phyloP scores from a whole-genome alignment of 1,140 invertebrate genomes.

The Hyposmocoma kahamanoa region DNA sequence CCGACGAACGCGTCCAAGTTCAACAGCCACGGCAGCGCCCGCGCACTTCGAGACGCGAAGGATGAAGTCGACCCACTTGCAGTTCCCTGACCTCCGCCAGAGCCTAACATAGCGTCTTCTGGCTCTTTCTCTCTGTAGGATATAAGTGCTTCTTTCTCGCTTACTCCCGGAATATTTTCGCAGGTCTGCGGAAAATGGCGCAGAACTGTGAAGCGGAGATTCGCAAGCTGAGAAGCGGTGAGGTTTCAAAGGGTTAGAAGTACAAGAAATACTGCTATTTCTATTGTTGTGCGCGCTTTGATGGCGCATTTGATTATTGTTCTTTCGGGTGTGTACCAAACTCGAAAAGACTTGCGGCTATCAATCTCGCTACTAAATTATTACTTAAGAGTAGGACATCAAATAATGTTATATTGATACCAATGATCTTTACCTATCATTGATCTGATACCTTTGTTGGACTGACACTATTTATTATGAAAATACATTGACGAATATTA shows the following conservation, averaged over 20 bases:
- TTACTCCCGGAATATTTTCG: slow-evolving; percentile 66
- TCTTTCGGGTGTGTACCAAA: too few species aligned
- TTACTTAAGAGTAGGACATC: too few species aligned
- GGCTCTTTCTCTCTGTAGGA: slow-evolving; percentile 26
- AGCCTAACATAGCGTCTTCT: slow-evolving; percentile 48
- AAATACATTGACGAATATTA: too few species aligned
- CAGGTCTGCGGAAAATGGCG: slow-evolving; percentile 60
- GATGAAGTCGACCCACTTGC: slow-evolving; percentile 68
- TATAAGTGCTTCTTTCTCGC: slow-evolving; percentile 24
- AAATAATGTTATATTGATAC: too few species aligned
- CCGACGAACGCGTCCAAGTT: slow-evolving; percentile 56
- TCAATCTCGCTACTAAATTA: too few species aligned
- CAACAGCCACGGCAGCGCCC: slow-evolving; percentile 28
- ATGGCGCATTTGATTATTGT: too few species aligned
- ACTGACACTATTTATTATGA: too few species aligned
- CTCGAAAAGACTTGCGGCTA: too few species aligned
- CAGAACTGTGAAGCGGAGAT: slow-evolving; percentile 35
- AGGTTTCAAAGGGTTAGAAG: slow-evolving; percentile 20
- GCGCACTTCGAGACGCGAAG: slow-evolving; percentile 26
- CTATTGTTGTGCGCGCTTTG: background rate
- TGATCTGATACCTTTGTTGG: too few species aligned
- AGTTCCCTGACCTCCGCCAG: slow-evolving; percentile 66
- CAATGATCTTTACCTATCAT: too few species aligned
- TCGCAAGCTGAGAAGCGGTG: slow-evolving; percentile 27
- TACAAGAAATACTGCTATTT: slow-evolving; percentile 1